phyloP scores from a whole-genome alignment of 1,140 invertebrate species.

The Pogonus chalceus region DNA sequence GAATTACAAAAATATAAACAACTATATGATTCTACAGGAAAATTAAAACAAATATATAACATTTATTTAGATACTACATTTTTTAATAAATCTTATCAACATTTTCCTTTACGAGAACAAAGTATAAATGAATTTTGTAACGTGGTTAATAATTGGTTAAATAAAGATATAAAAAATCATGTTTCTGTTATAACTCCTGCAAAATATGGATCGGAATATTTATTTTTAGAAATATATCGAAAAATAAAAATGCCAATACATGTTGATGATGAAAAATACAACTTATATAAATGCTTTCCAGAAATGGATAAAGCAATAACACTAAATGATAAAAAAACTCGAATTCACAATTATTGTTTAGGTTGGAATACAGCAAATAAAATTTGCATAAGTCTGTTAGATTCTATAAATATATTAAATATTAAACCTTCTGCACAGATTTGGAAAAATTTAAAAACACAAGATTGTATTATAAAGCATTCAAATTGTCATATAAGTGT shows the following conservation, averaged over 20 bases:
- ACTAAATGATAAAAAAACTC: slow-evolving; percentile 25
- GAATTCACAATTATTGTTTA: slow-evolving; percentile 37
- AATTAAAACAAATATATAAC: slow-evolving; percentile 43
- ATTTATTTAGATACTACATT: slow-evolving; percentile 67
- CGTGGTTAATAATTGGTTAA: slow-evolving; percentile 45
- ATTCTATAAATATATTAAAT: slow-evolving; percentile 26
- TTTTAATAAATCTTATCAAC: slow-evolving; percentile 36
- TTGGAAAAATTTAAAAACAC: slow-evolving; percentile 37
- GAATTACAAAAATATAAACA: slow-evolving; percentile 45
- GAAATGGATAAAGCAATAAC: slow-evolving; percentile 37
- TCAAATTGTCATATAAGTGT: slow-evolving; percentile 34
- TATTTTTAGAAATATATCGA: slow-evolving; percentile 46
- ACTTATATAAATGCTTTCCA: slow-evolving; percentile 34
- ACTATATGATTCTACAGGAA: slow-evolving; percentile 38
- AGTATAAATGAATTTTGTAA: slow-evolving; percentile 39
- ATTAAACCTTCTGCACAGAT: slow-evolving; percentile 42
- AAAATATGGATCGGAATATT: slow-evolving; percentile 47
- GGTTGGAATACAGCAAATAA: slow-evolving; percentile 18
- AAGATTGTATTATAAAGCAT: slow-evolving; percentile 27
- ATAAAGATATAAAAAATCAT: slow-evolving; percentile 33
- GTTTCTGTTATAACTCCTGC: slow-evolving; percentile 43
- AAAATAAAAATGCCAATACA: slow-evolving; percentile 43
- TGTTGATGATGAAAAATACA: slow-evolving; percentile 32
- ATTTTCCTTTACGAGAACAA: slow-evolving; percentile 48
- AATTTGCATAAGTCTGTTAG: slow-evolving; percentile 22